These are phyloP conservation scores for Pterostichus madidus DNA, from an alignment of 2,888 invertebrate genomes.

Conservation along the genomic window DNA sequence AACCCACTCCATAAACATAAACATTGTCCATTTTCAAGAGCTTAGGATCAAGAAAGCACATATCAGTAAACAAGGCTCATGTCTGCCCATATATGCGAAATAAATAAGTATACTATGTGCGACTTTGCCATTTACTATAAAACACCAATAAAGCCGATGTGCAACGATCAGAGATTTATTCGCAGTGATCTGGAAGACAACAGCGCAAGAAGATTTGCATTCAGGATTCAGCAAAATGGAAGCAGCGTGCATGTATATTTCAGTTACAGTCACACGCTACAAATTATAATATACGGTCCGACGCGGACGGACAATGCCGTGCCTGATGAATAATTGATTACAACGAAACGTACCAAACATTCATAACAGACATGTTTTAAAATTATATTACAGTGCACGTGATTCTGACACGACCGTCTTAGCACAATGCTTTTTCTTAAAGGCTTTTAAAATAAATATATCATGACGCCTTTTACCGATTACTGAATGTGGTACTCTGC, in stretches of 20 bases:
- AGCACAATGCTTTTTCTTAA: neutral
- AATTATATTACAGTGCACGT: constrained; percentile 29
- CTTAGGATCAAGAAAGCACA: neutral
- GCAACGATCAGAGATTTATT: neutral
- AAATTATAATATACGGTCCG: constrained; percentile 43
- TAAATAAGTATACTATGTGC: neutral
- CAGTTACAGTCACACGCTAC: neutral
- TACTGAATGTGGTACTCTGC: too few species aligned
- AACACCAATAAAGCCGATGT: neutral
- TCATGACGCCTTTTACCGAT: too few species aligned
- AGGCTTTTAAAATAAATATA: too few species aligned
- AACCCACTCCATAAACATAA: neutral
- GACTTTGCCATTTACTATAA: neutral
- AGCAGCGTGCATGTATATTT: constrained; percentile 11
- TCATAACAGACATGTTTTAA: constrained; percentile 37
- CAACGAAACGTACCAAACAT: constrained; percentile 34
- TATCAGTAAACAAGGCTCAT: neutral
- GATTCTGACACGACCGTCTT: neutral
- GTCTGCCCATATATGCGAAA: neutral
- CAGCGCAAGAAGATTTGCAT: neutral
- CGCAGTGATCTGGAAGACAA: neutral
- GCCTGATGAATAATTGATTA: constrained; percentile 47
- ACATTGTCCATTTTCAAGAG: neutral
- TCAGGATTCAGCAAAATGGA: neutral
- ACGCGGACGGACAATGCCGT: constrained; percentile 1